A percentile compares a stretch with the other conserved stretches of the same genome.
Evolutionary conservation across 2,888 invertebrate species (phyloP).

Genomic region (Erebia aethiops): DNA sequence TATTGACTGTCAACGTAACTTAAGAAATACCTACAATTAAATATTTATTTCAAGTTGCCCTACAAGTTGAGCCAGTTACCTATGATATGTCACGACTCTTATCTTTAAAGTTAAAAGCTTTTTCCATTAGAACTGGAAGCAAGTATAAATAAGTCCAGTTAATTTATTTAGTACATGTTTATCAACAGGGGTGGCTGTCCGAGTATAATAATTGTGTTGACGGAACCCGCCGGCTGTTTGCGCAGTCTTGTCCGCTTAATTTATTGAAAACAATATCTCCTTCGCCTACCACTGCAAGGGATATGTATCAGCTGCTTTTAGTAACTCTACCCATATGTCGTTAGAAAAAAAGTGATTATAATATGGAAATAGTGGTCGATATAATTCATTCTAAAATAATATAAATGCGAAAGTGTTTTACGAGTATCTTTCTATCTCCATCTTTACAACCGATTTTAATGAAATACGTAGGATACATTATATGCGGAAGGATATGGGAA

Average conservation of each 20-base stretch:
- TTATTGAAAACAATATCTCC: constrained; percentile 78
- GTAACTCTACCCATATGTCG: not conserved
- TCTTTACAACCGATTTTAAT: too few relatives aligned
- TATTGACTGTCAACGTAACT: too few relatives aligned
- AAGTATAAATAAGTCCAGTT: constrained; percentile 57
- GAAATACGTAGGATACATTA: too few relatives aligned
- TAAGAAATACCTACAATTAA: too few relatives aligned
- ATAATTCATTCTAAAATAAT: too few relatives aligned
- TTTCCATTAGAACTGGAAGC: not conserved
- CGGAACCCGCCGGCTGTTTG: constrained; percentile 74
- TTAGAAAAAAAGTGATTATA: too few relatives aligned
- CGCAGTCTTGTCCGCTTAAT: constrained; percentile 74
- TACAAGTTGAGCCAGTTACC: too few relatives aligned
- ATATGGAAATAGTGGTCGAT: too few relatives aligned
- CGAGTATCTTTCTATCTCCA: too few relatives aligned
- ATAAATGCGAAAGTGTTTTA: too few relatives aligned
- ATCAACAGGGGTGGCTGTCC: constrained; percentile 78
- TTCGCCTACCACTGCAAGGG: constrained; percentile 41
- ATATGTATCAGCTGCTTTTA: constrained; percentile 43
- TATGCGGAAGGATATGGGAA: too few relatives aligned
- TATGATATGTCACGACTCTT: not conserved
- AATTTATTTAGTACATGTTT: constrained; percentile 81
- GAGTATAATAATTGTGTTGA: constrained; percentile 83
- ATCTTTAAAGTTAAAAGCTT: not conserved
- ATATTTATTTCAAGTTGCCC: too few relatives aligned